phyloP scores from a whole-genome alignment of 2,888 invertebrate species.

The Idaea straminata region DNA sequence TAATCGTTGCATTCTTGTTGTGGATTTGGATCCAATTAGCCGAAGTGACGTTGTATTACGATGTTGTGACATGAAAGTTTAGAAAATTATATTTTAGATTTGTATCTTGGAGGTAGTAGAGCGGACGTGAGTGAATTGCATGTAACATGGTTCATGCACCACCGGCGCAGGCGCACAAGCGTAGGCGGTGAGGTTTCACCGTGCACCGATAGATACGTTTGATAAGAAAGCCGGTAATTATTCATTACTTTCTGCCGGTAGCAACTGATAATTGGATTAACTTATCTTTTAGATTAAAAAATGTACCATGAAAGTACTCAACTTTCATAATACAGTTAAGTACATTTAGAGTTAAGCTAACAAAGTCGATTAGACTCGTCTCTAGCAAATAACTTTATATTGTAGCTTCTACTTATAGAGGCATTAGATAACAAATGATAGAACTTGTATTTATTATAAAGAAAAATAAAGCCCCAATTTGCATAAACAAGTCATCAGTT shows the following conservation, averaged over 20 bases:
- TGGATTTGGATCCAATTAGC: slow-evolving; percentile 5
- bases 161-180: slow-evolving; percentile 27
- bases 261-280: slow-evolving; percentile 13
- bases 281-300: slow-evolving; percentile 9
- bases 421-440: background rate
- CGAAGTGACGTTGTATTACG: background rate
- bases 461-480: slow-evolving; percentile 7
- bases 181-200: slow-evolving; percentile 41
- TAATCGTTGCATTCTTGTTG: slow-evolving; percentile 13
- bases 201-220: slow-evolving; percentile 29
- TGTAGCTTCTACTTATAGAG: background rate
- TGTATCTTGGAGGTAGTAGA: slow-evolving; percentile 29
- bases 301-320: too few species aligned
- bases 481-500: background rate
- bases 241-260: slow-evolving; percentile 11
- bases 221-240: slow-evolving; percentile 52
- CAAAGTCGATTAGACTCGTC: too few species aligned
- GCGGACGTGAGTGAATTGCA: slow-evolving; percentile 39
- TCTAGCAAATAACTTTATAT: too few species aligned
- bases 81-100: slow-evolving; percentile 23
- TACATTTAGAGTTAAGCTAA: too few species aligned
- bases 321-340: too few species aligned
- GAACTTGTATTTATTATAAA: slow-evolving; percentile 5
- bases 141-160: slow-evolving; percentile 44
- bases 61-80: slow-evolving; percentile 19